These are phyloP conservation scores for Tetramorium parvispinum DNA, from an alignment of 1,140 invertebrate genomes.

Conservation along the genomic window DNA sequence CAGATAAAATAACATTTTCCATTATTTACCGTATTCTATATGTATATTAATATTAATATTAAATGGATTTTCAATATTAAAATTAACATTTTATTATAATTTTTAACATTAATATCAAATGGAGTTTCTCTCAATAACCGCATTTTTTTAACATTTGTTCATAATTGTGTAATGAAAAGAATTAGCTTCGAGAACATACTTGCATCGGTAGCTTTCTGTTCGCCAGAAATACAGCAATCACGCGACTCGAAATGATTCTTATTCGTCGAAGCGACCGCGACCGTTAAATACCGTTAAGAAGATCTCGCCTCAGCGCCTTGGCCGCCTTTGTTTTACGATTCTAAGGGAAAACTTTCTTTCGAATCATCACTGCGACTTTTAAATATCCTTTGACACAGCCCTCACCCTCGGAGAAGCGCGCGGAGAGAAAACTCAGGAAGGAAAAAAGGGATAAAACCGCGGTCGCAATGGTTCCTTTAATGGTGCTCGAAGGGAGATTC, in stretches of 20 bases:
- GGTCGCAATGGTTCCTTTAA: constrained; percentile 56
- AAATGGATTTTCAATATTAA: not conserved
- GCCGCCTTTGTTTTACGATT: constrained; percentile 52
- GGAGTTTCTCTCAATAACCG: not conserved
- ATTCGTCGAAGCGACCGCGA: constrained; percentile 29
- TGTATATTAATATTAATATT: not conserved
- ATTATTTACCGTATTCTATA: not conserved
- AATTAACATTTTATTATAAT: not conserved
- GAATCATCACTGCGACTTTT: constrained; percentile 58
- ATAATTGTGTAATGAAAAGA: not conserved
- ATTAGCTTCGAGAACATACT: not conserved
- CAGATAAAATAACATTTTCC: not conserved
- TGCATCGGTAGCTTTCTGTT: not conserved
- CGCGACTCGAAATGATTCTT: not conserved
- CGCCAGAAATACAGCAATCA: not conserved
- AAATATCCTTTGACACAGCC: constrained; percentile 73
- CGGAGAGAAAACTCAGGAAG: not conserved
- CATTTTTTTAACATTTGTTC: not conserved
- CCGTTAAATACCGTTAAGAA: constrained; percentile 69
- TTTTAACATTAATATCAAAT: not conserved
- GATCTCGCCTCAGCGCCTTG: constrained; percentile 13
- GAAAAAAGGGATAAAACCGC: constrained; percentile 57
- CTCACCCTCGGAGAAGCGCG: constrained; percentile 14
- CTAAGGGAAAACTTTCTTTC: constrained; percentile 64
- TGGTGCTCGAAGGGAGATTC: constrained; percentile 43